Base-by-base conservation (phyloP, 2,113 vertebrate genomes). In the Tautogolabrus adspersus region DNA sequence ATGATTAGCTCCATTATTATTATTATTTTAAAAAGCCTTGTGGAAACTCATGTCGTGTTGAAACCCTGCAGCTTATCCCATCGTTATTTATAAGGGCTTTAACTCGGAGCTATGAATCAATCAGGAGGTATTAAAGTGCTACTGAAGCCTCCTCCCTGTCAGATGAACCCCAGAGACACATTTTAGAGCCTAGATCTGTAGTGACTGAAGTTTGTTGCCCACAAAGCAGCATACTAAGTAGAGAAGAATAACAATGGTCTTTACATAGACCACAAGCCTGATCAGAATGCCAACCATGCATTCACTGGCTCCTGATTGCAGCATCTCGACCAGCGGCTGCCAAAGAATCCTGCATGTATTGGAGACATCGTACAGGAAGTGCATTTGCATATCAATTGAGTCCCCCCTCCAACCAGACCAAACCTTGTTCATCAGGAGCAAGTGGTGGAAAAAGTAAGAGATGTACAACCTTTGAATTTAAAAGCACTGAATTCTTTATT, bases 261-360 rank as follows among this genome's bases (percentile, higher is more conserved):
- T 88, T 75, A 88, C 58, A 78, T 81, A 26, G 82, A 88, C 64
- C 85, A 58, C 71, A 77, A 46, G 77, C 84, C 89, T 90, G 91
- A 84, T 77, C 68, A 58, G 84, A 90, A 90, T 91, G 76, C 59
- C 72, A 92, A 91, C 83, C 73, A 86, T 76, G 87, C 37, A 21
- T 65, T 60, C 58, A 55, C 79, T 78, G 68, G 77, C 75, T 75
- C 57, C 58, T 7, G 69, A 79, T 88, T 74, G 69, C 78, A 66
- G 66, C 58, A 34, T 81, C 82, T 72, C 70, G 87, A 70, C 79
- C 82, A 83, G 37, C 64, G 10, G 58, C 66, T 57, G 70, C 84
- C 73, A 54, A 83, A 81, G 55, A 34, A 55, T 81, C 73, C 51
- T 64, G 66, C 81, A 66, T 75, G 57, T 58, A 65, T 56, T 54